Evolutionary conservation across 2,797 vertebrate species (phyloP).

Genomic region (Ibycter americanus): DNA sequence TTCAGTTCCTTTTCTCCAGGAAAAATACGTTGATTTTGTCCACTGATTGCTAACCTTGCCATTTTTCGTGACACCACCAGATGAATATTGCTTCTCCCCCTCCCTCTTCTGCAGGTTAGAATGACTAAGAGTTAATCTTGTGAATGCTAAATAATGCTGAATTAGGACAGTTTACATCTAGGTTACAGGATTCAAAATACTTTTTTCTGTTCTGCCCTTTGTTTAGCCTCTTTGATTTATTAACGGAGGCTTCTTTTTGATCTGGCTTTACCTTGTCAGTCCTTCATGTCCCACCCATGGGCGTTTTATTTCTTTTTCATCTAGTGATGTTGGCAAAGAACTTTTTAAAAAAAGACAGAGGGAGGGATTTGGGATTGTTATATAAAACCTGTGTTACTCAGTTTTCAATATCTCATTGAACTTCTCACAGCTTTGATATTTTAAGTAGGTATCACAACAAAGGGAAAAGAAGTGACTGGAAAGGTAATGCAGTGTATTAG

Average conservation of each 20-base stretch:
- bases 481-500: conserved; percentile 78
- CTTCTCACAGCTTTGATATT: conserved; percentile 89
- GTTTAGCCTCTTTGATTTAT: conserved; percentile 81
- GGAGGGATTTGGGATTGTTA: conserved; percentile 82
- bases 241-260: conserved; percentile 85
- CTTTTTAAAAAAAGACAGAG: conserved; percentile 37
- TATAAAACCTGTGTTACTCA: conserved; percentile 90
- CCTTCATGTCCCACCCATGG: conserved; percentile 82
- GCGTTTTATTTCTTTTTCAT: conserved; percentile 83
- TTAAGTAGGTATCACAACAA: conserved; percentile 91
- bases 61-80: not conserved
- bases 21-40: not conserved
- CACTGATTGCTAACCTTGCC: not conserved
- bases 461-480: conserved; percentile 81
- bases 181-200: conserved; percentile 71
- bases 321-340: conserved; percentile 76
- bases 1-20: not conserved
- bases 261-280: conserved; percentile 79
- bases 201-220: conserved; percentile 69
- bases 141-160: conserved; percentile 19
- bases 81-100: not conserved
- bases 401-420: conserved; percentile 93
- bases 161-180: conserved; percentile 64
- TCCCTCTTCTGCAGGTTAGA: not conserved
- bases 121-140: not conserved